Evolutionary conservation across 2,888 invertebrate species (phyloP), one percentile per base, ranked within the genome.

Genomic region (Girardia tigrina): DNA sequence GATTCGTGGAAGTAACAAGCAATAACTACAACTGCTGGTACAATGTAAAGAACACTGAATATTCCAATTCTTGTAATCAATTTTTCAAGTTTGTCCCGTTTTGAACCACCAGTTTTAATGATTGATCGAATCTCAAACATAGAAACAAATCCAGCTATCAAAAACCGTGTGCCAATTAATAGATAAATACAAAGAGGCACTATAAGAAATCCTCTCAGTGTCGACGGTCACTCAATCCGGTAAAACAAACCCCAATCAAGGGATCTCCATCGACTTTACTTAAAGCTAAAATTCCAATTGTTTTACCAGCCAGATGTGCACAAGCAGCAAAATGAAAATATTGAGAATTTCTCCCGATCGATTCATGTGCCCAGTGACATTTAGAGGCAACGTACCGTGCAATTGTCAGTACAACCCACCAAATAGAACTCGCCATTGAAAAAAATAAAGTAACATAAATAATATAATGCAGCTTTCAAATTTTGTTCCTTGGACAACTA

Each of bases 301-400:
- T 94, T 85, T 94, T 92, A 77, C 94, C 88, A 76, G 94, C 94
- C 73, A 95, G 94, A 73, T 94, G 90, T 75, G 93, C 93, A 95
- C 95, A 95, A n/a, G 94, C 94, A 76, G 91, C 91, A 80, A 94
- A 87, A 88, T 95, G 95, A 85, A 95, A 95, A 85, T 94, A 92
- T 85, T 94, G 92, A 14, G 94, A 93, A 85, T 94, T 92, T 75
- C 92, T 91, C 86, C 94, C 94, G 82, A 95, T 94, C 42, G 94
- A 94, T 87, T 95, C 95, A 85, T 94, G 93, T 70, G 94, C 94
- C 94, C 94, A 95, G 86, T 94, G 94, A 77, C 94, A 88, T 29
- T 94, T 94, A 77, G 94, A 94, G 69, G 94, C 92, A 81, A 95
- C 86, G 85, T 94, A 94, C 94, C 94, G 95, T 75, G 94, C 94